Conservation (phyloP, 2,888 invertebrate genomes). For the Caenorhabditis wallacei region DNA sequence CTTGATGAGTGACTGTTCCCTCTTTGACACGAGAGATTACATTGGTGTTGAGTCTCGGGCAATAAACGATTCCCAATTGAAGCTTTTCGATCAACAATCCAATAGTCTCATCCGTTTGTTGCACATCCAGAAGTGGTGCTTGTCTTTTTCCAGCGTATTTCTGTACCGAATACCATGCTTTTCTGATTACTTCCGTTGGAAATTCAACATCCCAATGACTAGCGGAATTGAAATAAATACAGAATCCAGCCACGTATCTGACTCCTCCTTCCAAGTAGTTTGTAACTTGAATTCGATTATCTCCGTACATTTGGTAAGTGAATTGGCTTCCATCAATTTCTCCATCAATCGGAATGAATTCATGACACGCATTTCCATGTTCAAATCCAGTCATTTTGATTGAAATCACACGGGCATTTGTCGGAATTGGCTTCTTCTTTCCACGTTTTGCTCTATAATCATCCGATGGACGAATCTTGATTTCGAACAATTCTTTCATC, state of each 20-base stretch:
- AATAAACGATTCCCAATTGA: neutral
- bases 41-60: neutral
- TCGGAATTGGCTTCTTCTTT: no score
- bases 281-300: neutral
- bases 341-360: neutral
- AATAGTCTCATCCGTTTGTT: no score
- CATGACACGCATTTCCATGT: neutral
- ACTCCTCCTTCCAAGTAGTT: neutral
- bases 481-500: neutral
- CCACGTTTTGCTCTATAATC: no score
- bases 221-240: neutral
- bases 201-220: no score
- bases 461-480: no score
- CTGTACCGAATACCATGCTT: no score
- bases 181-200: no score
- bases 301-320: neutral
- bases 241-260: neutral
- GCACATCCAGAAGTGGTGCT: no score
- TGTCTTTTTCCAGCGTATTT: no score
- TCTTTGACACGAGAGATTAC: neutral
- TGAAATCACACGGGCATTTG: neutral
- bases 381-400: constrained; percentile 9
- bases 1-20: neutral
- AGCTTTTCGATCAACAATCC: no score
- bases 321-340: neutral